Percentiles rank a stretch among this genome's conserved stretches.
These are phyloP conservation scores for Chrysogorgia sp. DNA, from an alignment of 92 coral and sea anemone species.

Conservation along the genomic window DNA sequence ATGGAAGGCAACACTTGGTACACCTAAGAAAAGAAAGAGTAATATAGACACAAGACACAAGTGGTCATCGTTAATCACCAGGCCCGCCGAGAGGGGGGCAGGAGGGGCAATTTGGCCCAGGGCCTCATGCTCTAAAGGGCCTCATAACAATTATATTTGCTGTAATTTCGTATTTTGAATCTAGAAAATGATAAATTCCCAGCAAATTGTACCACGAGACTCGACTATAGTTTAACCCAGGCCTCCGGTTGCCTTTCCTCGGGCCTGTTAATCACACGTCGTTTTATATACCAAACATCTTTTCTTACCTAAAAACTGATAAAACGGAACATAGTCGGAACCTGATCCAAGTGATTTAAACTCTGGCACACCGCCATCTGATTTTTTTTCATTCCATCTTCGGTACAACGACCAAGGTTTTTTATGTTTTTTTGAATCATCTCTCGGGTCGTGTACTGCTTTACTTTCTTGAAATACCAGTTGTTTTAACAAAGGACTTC, in stretches of 20 bases:
- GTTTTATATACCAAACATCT: neutral
- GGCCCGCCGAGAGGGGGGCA: too few species aligned
- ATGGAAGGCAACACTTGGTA: conserved; percentile 65
- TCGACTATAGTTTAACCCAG: too few species aligned
- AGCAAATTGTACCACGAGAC: too few species aligned
- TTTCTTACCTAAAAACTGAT: conserved; percentile 56
- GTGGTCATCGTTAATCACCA: too few species aligned
- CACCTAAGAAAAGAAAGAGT: conserved; percentile 28
- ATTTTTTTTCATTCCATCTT: conserved; percentile 15
- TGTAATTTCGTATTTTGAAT: too few species aligned
- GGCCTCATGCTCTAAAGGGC: too few species aligned
- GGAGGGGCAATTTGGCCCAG: too few species aligned
- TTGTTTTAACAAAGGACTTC: conserved; percentile 33
- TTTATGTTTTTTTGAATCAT: conserved; percentile 57
- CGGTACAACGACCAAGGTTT: conserved; percentile 44
- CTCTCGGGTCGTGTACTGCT: conserved; percentile 61
- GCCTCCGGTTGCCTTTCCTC: too few species aligned
- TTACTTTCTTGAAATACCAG: conserved; percentile 28
- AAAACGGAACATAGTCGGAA: conserved; percentile 68
- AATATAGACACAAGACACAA: too few species aligned
- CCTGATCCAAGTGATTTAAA: conserved; percentile 64
- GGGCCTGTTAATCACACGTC: neutral
- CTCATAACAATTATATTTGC: neutral
- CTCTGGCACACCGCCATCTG: conserved; percentile 19
- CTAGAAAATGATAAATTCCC: too few species aligned